phyloP scores from a whole-genome alignment of 2,888 invertebrate genomes.

The Callyntrura sp. region DNA sequence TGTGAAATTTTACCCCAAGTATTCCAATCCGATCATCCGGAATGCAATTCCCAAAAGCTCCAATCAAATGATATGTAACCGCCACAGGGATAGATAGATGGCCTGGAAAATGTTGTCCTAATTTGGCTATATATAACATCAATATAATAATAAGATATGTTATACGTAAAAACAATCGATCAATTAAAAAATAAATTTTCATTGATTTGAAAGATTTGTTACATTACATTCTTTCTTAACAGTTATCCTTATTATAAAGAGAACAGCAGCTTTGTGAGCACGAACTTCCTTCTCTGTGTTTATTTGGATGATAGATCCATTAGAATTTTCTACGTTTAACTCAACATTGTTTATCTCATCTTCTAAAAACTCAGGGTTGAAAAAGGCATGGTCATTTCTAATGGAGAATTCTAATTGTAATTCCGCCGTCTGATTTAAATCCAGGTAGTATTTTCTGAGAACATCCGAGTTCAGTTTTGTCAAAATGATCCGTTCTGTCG shows the following conservation, averaged over 20 bases:
- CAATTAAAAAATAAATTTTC: too few relatives aligned
- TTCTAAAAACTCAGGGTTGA: conserved; percentile 65
- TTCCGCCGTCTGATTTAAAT: conserved; percentile 50
- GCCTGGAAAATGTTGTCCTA: conserved; percentile 75
- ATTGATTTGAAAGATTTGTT: conserved; percentile 5
- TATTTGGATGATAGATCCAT: conserved; percentile 77
- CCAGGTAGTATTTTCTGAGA: conserved; percentile 42
- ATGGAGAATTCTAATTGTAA: conserved; percentile 65
- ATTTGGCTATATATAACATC: too few relatives aligned
- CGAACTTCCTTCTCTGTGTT: conserved; percentile 74
- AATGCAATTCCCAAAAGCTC: conserved; percentile 78
- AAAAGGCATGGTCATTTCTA: conserved; percentile 56
- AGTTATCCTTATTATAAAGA: conserved; percentile 66
- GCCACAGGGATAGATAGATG: conserved; percentile 60
- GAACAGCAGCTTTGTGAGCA: conserved; percentile 69
- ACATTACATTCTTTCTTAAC: too few relatives aligned
- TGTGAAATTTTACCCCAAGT: too few relatives aligned
- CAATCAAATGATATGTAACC: conserved; percentile 76
- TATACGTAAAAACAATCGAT: not conserved
- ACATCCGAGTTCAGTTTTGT: not conserved
- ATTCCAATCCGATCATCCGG: conserved; percentile 12
- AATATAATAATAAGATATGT: too few relatives aligned
- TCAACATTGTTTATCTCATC: conserved; percentile 74
- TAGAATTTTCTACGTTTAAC: conserved; percentile 80
- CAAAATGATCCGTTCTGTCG: conserved; percentile 23